Percentiles rank a stretch among this genome's conserved stretches.
Evolutionary conservation across 2,113 vertebrate species (phyloP).

Genomic region (Macroglossus sobrinus): DNA sequence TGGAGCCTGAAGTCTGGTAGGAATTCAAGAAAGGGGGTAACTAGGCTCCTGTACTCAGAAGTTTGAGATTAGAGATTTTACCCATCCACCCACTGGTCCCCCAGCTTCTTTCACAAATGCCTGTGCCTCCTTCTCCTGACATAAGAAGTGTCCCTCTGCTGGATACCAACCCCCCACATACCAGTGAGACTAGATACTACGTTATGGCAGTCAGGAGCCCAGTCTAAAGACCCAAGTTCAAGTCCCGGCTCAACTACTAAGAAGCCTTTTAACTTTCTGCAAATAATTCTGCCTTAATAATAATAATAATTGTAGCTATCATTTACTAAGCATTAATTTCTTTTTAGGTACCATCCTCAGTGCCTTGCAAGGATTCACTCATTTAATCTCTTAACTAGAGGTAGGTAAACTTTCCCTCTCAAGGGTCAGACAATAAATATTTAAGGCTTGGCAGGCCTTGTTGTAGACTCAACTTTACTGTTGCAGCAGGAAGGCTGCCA

Average conservation of each 20-base stretch:
- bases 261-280: neutral
- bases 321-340: neutral
- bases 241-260: neutral
- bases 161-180: neutral
- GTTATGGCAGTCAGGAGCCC: too few relatives aligned
- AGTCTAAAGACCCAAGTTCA: neutral
- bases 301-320: neutral
- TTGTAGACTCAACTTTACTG: neutral
- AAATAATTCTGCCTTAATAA: neutral
- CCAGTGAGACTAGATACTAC: too few relatives aligned
- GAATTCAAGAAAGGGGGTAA: neutral
- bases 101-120: neutral
- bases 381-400: neutral
- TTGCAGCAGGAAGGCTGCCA: neutral
- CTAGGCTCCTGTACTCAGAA: rapidly evolving
- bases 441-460: neutral
- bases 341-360: neutral
- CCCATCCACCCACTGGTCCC: neutral
- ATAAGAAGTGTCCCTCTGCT: neutral
- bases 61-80: neutral
- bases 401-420: neutral
- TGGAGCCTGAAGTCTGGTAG: neutral
- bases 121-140: neutral
- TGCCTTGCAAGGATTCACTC: neutral
- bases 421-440: neutral